These are phyloP conservation scores for Lithophane semibrunnea DNA, from an alignment of 2,888 invertebrate genomes.

Conservation along the genomic window DNA sequence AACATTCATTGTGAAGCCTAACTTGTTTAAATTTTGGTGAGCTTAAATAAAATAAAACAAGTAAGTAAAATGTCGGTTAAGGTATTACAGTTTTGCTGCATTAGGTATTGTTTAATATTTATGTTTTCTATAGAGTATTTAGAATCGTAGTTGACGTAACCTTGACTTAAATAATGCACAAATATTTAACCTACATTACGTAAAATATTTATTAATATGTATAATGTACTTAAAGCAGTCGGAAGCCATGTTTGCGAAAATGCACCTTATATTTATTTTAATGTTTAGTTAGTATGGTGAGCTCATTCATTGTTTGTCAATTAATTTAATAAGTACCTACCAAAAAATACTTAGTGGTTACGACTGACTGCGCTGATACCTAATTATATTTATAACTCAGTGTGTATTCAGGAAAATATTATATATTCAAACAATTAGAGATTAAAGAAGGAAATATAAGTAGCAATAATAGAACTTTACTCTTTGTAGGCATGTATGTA, in stretches of 20 bases:
- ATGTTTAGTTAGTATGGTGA: not conserved
- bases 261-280: too few relatives aligned
- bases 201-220: not conserved
- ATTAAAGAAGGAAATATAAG: not conserved
- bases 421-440: not conserved
- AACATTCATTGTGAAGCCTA: too few relatives aligned
- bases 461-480: not conserved
- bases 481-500: not conserved
- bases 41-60: too few relatives aligned
- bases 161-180: constrained; percentile 2
- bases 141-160: not conserved
- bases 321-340: not conserved
- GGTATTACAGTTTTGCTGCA: not conserved
- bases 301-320: constrained; percentile 16
- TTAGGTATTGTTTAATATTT: not conserved
- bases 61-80: too few relatives aligned
- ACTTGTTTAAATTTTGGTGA: too few relatives aligned
- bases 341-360: not conserved
- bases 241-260: constrained; percentile 6
- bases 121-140: not conserved
- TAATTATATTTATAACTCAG: not conserved
- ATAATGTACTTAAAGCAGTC: not conserved
- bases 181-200: not conserved
- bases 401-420: constrained; percentile 39
- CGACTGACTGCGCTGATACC: not conserved